These are phyloP conservation scores for Trimorus sp. DNA, from an alignment of 2,888 invertebrate genomes.

Conservation along the genomic window DNA sequence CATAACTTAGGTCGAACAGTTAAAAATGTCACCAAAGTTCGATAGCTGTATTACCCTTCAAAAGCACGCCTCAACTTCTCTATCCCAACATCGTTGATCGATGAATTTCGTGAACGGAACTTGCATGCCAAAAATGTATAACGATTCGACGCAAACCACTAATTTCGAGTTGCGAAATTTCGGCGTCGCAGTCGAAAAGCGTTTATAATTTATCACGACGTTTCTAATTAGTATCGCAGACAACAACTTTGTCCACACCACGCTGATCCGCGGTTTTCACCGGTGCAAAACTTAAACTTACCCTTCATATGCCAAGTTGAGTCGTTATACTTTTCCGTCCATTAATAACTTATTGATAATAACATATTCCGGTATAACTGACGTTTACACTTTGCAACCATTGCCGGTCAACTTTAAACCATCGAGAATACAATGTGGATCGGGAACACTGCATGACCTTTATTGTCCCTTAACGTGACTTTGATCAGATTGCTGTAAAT, in stretches of 20 bases:
- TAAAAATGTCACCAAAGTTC: slow-evolving; percentile 65
- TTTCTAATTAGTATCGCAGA: too few relatives aligned
- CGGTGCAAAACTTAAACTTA: slow-evolving; percentile 47
- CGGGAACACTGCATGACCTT: slow-evolving; percentile 36
- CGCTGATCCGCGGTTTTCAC: too few relatives aligned
- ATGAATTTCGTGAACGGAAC: too few relatives aligned
- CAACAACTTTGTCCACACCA: too few relatives aligned
- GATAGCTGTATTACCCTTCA: too few relatives aligned
- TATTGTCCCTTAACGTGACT: slow-evolving; percentile 27
- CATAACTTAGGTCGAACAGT: slow-evolving; percentile 77
- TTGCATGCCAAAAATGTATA: too few relatives aligned
- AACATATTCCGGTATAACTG: slow-evolving; percentile 53
- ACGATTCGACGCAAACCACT: too few relatives aligned
- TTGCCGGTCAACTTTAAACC: slow-evolving; percentile 46
- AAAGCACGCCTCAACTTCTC: too few relatives aligned
- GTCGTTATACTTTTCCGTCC: slow-evolving; percentile 54
- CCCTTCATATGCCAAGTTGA: slow-evolving; percentile 54
- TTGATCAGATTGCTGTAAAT: slow-evolving; percentile 36
- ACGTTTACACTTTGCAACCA: slow-evolving; percentile 28
- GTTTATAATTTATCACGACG: too few relatives aligned
- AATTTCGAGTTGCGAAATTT: too few relatives aligned
- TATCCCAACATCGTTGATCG: too few relatives aligned
- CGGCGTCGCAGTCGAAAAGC: too few relatives aligned
- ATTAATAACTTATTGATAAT: slow-evolving; percentile 60
- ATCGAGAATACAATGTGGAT: slow-evolving; percentile 54